A percentile compares a stretch with the other conserved stretches of the same genome.
Conservation (phyloP, 2,113 vertebrate genomes). For the Zingel zingel region DNA sequence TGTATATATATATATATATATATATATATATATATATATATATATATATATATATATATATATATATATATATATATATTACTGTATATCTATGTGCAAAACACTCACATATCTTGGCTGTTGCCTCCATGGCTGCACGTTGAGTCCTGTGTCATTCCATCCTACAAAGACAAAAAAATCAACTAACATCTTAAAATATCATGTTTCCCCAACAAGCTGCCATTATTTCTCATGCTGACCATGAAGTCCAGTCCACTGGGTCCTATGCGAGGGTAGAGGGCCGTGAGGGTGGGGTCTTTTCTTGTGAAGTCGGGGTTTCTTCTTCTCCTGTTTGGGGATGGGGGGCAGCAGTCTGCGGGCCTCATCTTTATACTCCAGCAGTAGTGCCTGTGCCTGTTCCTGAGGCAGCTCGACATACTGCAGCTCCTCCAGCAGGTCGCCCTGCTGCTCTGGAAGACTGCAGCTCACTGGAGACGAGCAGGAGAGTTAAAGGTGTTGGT, state of each 20-base stretch:
- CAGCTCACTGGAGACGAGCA: conserved; percentile 86
- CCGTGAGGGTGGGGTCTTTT: conserved; percentile 52
- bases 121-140: conserved; percentile 62
- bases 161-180: conserved; percentile 46
- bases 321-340: conserved; percentile 80
- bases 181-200: not conserved
- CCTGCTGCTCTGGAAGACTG: conserved; percentile 87
- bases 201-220: not conserved
- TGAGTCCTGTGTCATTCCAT: conserved; percentile 31
- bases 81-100: too few species aligned
- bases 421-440: conserved; percentile 88
- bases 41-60: too few species aligned
- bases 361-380: conserved; percentile 87
- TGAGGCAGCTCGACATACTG: conserved; percentile 86
- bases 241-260: conserved; percentile 68
- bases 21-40: too few species aligned
- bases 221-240: conserved; percentile 69
- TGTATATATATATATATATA: too few species aligned
- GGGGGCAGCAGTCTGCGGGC: conserved; percentile 88
- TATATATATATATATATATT: too few species aligned
- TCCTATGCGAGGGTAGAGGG: conserved; percentile 23
- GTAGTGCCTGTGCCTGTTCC: conserved; percentile 85
- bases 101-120: conserved; percentile 75
- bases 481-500: not conserved
- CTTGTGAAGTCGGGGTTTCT: conserved; percentile 79